These are phyloP conservation scores for Hystrix brachyura DNA, from an alignment of 2,113 vertebrate genomes.

Conservation along the genomic window DNA sequence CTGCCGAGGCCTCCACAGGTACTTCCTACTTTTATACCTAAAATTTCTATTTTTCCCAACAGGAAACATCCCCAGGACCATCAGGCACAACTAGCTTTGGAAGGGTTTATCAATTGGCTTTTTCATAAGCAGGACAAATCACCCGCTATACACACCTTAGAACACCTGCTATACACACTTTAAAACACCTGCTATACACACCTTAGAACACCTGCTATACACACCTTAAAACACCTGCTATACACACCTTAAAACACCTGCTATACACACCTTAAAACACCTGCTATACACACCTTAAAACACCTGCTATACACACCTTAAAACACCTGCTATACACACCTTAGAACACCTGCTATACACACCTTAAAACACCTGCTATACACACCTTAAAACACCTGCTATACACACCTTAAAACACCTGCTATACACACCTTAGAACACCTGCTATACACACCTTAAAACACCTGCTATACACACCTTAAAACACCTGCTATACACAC, in stretches of 20 bases:
- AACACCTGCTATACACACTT: neutral
- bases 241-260: neutral
- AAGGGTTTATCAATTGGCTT: neutral
- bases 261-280: neutral
- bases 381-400: neutral
- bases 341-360: neutral
- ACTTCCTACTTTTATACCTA: conserved; percentile 53
- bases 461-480: neutral
- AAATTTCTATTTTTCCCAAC: conserved; percentile 42
- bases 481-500: neutral
- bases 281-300: neutral
- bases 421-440: no score
- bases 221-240: neutral
- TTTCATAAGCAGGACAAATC: neutral
- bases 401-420: neutral
- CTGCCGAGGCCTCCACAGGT: conserved; percentile 87
- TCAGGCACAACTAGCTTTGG: neutral
- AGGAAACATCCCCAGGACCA: conserved; percentile 24
- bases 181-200: neutral
- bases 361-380: neutral
- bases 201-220: neutral
- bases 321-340: neutral
- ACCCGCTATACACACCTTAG: neutral
- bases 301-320: neutral
- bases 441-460: neutral